Percentiles rank a stretch among this genome's conserved stretches.
phyloP scores from a whole-genome alignment of 2,797 vertebrate species.

The Vireo griseus region DNA sequence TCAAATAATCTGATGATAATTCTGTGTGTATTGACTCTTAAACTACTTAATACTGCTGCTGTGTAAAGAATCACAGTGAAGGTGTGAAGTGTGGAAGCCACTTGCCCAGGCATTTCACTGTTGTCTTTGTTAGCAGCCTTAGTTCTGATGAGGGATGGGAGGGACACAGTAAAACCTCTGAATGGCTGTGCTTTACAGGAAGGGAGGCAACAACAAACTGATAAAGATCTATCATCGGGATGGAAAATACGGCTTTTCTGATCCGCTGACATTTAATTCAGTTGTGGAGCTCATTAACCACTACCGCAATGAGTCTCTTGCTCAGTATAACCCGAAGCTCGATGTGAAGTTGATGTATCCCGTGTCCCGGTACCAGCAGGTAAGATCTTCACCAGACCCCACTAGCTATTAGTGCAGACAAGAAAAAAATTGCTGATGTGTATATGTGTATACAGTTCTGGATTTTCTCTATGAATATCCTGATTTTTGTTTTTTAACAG shows the following conservation, averaged over 20 bases:
- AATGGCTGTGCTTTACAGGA: conserved; percentile 76
- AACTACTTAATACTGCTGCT: not conserved
- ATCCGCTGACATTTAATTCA: conserved; percentile 90
- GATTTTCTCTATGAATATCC: not conserved
- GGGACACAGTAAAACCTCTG: not conserved
- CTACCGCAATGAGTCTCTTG: conserved; percentile 91
- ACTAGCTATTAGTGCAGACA: not conserved
- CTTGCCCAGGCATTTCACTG: not conserved
- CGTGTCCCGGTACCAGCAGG: conserved; percentile 84
- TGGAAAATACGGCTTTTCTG: conserved; percentile 93
- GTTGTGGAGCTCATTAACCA: conserved; percentile 94
- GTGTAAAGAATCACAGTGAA: not conserved
- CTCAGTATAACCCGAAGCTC: conserved; percentile 93
- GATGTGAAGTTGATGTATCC: conserved; percentile 92
- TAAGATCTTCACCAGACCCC: conserved; percentile 23
- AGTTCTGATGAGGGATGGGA: not conserved
- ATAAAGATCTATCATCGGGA: conserved; percentile 96
- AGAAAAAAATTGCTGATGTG: not conserved
- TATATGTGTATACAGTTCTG: not conserved
- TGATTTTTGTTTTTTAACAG: not conserved
- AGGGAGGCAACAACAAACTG: conserved; percentile 95
- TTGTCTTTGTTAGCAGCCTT: not conserved
- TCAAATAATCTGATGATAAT: conserved; percentile 24
- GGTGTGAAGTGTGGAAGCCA: not conserved
- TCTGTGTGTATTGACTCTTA: conserved; percentile 7